These are phyloP conservation scores for Coracopsis vasa DNA, from an alignment of 2,113 vertebrate genomes.

Conservation along the genomic window DNA sequence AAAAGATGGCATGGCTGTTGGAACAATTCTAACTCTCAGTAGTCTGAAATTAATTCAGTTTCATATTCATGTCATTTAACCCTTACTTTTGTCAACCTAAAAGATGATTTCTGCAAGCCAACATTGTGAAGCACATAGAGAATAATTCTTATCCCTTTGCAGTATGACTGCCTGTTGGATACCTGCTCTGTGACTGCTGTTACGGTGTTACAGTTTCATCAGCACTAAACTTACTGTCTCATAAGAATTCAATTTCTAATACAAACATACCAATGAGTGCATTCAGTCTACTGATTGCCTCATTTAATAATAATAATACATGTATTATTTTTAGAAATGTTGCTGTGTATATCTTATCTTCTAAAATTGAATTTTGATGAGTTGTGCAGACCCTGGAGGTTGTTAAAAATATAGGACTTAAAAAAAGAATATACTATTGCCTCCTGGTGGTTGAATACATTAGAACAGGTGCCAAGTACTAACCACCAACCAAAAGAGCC, in stretches of 20 bases:
- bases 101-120: not conserved
- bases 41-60: not conserved
- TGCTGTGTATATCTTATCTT: not conserved
- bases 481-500: not conserved
- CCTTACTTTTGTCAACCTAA: not conserved
- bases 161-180: not conserved
- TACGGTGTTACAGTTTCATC: not conserved
- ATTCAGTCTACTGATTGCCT: not conserved
- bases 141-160: not conserved
- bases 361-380: not conserved
- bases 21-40: not conserved
- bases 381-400: not conserved
- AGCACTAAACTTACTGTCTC: not conserved
- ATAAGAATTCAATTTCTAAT: not conserved
- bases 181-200: not conserved
- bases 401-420: not conserved
- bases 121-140: not conserved
- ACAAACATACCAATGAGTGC: not conserved
- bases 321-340: not conserved
- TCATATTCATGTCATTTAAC: not conserved
- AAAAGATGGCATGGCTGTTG: not conserved
- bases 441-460: conserved; percentile 55
- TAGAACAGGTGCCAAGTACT: not conserved
- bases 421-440: conserved; percentile 25
- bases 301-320: not conserved